Conservation (phyloP, 2,113 vertebrate genomes). For the Platichthys stellatus region DNA sequence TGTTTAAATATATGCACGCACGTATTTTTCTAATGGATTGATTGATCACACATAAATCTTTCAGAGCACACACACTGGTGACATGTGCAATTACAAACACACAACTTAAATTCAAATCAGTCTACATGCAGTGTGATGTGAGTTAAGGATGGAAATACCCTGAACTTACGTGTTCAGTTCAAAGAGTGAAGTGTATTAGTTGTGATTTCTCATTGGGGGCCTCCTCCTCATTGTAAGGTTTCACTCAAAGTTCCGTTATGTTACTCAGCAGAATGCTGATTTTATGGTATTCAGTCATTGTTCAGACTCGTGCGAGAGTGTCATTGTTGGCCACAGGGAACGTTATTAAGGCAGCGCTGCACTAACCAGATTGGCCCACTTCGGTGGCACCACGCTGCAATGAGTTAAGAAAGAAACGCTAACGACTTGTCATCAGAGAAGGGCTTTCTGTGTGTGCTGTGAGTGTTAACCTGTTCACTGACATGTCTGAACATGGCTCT, state of each 20-base stretch:
- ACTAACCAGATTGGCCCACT: background rate
- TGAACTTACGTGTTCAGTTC: background rate
- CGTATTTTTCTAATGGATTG: slow-evolving; percentile 11
- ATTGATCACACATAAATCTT: slow-evolving; percentile 17
- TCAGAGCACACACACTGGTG: background rate
- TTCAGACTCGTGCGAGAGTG: slow-evolving; percentile 5
- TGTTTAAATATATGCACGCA: slow-evolving; percentile 10
- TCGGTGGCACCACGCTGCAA: background rate
- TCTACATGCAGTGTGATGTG: background rate
- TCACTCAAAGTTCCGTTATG: background rate
- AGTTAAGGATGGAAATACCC: background rate
- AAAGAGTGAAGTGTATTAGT: background rate
- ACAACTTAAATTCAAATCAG: slow-evolving; percentile 4
- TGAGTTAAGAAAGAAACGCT: background rate
- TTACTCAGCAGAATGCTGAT: background rate
- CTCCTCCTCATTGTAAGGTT: background rate
- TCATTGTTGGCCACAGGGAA: background rate
- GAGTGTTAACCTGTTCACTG: slow-evolving; percentile 1
- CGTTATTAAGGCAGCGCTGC: background rate
- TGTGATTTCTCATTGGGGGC: no score
- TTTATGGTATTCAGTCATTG: background rate
- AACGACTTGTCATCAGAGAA: background rate
- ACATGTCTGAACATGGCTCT: slow-evolving; percentile 20
- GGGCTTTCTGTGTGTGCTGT: background rate
- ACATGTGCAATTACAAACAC: background rate